Percentiles rank a stretch among this genome's conserved stretches.
These are phyloP conservation scores for Cephus cinctus DNA, from an alignment of 1,140 invertebrate genomes.

Conservation along the genomic window DNA sequence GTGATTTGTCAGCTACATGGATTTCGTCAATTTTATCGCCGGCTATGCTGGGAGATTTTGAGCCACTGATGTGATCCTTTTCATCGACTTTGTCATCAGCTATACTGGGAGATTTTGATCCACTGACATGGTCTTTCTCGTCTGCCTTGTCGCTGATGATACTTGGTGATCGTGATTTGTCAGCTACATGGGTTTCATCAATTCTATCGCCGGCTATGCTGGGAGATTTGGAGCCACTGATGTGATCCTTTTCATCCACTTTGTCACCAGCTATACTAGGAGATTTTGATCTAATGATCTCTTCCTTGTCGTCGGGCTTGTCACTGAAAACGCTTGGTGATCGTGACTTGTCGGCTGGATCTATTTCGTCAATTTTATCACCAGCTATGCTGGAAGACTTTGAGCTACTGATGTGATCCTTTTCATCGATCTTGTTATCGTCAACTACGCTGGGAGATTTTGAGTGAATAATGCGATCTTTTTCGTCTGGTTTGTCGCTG, in stretches of 20 bases:
- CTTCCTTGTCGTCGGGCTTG: constrained; percentile 4
- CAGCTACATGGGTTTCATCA: neutral
- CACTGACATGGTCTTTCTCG: too few relatives aligned
- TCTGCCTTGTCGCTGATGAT: neutral
- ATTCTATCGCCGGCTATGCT: neutral
- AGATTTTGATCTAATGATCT: constrained; percentile 8
- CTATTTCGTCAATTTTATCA: neutral
- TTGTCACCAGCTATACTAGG: constrained; percentile 14
- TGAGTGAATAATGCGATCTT: neutral
- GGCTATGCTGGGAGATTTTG: too few relatives aligned
- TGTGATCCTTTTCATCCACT: neutral
- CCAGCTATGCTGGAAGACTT: too few relatives aligned
- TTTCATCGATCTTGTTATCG: too few relatives aligned
- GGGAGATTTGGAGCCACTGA: neutral
- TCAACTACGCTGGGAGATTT: neutral
- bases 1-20: neutral
- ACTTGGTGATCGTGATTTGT: neutral
- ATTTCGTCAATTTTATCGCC: neutral
- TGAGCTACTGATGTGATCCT: neutral
- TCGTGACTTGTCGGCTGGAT: neutral
- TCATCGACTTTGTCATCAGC: neutral
- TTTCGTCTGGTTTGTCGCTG: neutral
- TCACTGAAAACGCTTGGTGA: too few relatives aligned
- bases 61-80: too few relatives aligned
- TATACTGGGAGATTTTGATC: too few relatives aligned